These are phyloP conservation scores for Caenorhabditis briggsae DNA, from an alignment of 1,140 invertebrate genomes.

Conservation along the genomic window DNA sequence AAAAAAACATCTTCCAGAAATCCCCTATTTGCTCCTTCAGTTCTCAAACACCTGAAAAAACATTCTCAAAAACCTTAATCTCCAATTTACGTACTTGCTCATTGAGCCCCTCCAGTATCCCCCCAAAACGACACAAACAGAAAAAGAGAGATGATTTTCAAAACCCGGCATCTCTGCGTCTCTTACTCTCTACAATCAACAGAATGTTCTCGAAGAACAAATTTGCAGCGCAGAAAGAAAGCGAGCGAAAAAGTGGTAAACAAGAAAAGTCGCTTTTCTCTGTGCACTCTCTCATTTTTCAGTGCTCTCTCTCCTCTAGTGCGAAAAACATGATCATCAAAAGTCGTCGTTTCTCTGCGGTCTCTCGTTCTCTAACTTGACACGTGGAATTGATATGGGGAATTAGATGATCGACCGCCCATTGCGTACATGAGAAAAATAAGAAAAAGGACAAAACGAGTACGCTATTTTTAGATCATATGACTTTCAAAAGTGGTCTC, in stretches of 20 bases:
- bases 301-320: not conserved
- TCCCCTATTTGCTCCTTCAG: not conserved
- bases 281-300: too few species aligned
- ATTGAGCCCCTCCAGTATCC: not conserved
- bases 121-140: not conserved
- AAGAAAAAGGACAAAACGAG: not conserved
- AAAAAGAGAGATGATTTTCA: constrained; percentile 18
- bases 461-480: constrained; percentile 7
- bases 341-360: not conserved
- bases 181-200: not conserved
- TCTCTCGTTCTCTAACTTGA: not conserved
- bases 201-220: not conserved
- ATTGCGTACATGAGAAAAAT: not conserved
- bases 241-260: not conserved
- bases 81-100: too few species aligned
- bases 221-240: not conserved
- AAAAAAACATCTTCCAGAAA: too few species aligned
- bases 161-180: not conserved
- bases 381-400: not conserved
- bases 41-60: too few species aligned
- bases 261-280: not conserved
- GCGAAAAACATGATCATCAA: constrained; percentile 2
- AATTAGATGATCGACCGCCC: not conserved
- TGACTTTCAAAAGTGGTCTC: constrained; percentile 14
- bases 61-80: too few species aligned